Conservation (phyloP, 2,113 vertebrate species). For the Coregonus clupeaformis region DNA sequence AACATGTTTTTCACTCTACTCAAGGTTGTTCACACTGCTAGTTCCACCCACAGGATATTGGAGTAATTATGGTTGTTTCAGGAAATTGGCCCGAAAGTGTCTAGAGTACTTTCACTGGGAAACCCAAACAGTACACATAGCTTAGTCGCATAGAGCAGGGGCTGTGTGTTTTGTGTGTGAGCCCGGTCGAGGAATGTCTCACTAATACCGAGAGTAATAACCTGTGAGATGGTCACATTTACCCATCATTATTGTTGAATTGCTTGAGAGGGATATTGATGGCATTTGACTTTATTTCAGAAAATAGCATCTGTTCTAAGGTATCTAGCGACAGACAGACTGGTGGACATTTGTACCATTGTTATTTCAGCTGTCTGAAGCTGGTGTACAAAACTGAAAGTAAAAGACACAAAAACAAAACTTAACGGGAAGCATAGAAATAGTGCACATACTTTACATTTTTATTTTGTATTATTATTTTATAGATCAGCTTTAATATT, state of each 20-base stretch:
- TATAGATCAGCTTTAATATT: no score
- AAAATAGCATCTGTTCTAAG: neutral
- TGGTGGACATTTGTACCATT: neutral
- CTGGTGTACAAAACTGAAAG: no score
- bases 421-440: no score
- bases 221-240: neutral
- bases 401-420: no score
- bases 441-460: no score
- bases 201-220: neutral
- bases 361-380: no score
- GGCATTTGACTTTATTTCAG: neutral
- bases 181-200: neutral
- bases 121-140: neutral
- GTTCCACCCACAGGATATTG: conserved; percentile 2
- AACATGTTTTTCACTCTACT: neutral
- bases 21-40: neutral
- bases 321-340: neutral
- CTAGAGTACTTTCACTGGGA: conserved; percentile 3
- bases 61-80: neutral
- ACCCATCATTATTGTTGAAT: neutral
- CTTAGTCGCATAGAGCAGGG: neutral
- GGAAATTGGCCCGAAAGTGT: neutral
- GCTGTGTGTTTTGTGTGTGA: neutral
- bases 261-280: neutral
- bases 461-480: no score